A percentile compares a stretch with the other conserved stretches of the same genome.
phyloP scores from a whole-genome alignment of 1,140 invertebrate genomes.

The Trinorchestia longiramus region DNA sequence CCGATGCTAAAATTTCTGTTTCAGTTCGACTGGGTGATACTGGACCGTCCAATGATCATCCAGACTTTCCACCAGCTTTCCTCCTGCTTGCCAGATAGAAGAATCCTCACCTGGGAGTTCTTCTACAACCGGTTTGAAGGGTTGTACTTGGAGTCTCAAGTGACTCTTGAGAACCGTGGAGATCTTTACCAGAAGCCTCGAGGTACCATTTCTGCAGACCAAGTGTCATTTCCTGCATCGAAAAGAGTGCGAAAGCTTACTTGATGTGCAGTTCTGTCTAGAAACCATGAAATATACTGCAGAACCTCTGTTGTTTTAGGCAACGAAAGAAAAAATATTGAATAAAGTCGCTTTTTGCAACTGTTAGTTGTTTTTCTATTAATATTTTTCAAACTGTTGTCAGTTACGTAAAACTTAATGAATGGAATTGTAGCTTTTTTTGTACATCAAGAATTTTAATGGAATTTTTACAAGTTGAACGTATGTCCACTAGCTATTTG shows the following conservation, averaged over 20 bases:
- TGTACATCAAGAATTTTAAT: not conserved
- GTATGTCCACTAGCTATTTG: not conserved
- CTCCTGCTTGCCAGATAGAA: conserved; percentile 90
- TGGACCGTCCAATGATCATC: conserved; percentile 97
- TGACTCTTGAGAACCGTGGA: conserved; percentile 86
- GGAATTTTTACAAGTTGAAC: not conserved
- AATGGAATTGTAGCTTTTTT: not conserved
- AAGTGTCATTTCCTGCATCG: not conserved
- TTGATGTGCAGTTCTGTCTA: too few relatives aligned
- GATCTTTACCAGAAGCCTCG: conserved; percentile 82
- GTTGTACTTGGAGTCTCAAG: conserved; percentile 94
- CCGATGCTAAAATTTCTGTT: conserved; percentile 72
- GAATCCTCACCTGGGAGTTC: conserved; percentile 96
- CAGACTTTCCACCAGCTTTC: conserved; percentile 95
- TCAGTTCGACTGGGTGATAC: conserved; percentile 94
- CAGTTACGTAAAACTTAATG: not conserved
- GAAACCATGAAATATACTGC: too few relatives aligned
- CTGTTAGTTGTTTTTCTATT: too few relatives aligned
- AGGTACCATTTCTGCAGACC: conserved; percentile 62
- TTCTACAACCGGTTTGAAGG: conserved; percentile 97
- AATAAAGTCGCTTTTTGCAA: too few relatives aligned
- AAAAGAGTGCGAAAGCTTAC: not conserved
- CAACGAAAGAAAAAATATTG: too few relatives aligned
- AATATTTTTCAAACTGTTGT: too few relatives aligned
- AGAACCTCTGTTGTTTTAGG: too few relatives aligned